Base-by-base conservation (phyloP, 2,797 vertebrate species). In the Cebuella pygmaea region DNA sequence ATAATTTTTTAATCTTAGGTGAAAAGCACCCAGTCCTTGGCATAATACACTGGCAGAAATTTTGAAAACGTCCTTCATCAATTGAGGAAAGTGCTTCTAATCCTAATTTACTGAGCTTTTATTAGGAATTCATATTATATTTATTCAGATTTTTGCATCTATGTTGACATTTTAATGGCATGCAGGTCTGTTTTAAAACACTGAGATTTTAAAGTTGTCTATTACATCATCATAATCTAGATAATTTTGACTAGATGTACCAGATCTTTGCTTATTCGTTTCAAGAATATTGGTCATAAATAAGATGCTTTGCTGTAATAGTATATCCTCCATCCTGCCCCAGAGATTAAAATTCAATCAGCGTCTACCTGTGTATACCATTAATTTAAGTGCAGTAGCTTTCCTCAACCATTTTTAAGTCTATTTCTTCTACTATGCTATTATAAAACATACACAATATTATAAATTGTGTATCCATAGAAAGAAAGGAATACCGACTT, bases 401-500 rank as follows among this genome's bases (percentile, higher is more conserved):
- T 41, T 46, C 24, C 59, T 90, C 30, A 59, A 27, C 4, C 24
- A 70, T 11, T 33, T 12, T 48, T 57, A 82, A 74, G 9, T 24
- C 26, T 61, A 3, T 3, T 88, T 79, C 30, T 85, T 84, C 12
- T 52, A 1, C 8, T 36, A 0, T 30, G 67, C 11, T 22, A n/a
- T 76, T 30, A 8, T 59, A 26, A 39, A 50, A 50, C 48, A 41
- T 52, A n/a, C 1, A 96, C 86, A 93, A 41, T 13, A 78, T 27
- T 93, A 30, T 48, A 8, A 30, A 15, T 79, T 44, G 48, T 57
- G 1, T 3, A 44, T 61, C n/a, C 10, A 67, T 19, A 61, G 59
- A 75, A 74, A 97, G 39, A 75, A 74, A 96, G 24, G 89, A 82
- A 46, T 87, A 84, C 1, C 30, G 70, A 41, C 67, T 87, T 96